Evolutionary conservation across 2,797 vertebrate species (phyloP).

Genomic region (Gymnothorax javanicus): DNA sequence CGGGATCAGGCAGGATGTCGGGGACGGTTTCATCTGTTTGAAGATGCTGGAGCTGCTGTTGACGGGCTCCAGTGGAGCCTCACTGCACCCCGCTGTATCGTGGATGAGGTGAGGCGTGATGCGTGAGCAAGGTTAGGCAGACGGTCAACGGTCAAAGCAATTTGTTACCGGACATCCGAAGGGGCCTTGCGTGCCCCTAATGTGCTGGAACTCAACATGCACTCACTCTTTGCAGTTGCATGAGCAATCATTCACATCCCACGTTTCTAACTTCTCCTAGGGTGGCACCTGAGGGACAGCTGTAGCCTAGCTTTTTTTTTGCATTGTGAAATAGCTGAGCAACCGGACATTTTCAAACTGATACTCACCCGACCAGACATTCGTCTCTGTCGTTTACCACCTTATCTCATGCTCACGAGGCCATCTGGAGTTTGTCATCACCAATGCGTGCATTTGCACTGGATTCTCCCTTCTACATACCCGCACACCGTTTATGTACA

Average conservation of each 20-base stretch:
- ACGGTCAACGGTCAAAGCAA: conserved; percentile 27
- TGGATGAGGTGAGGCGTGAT: conserved; percentile 46
- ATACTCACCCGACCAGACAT: not conserved
- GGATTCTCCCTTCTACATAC: not conserved
- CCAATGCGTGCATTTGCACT: conserved; percentile 5
- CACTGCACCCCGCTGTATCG: conserved; percentile 41
- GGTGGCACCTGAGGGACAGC: too few species aligned
- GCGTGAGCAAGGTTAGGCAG: conserved; percentile 40
- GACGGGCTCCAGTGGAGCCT: conserved; percentile 40
- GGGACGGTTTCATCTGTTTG: conserved; percentile 59
- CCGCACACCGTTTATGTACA: conserved; percentile 13
- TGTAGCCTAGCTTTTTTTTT: not conserved
- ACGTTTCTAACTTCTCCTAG: not conserved
- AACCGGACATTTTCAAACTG: not conserved
- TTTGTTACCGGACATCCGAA: not conserved
- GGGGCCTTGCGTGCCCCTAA: not conserved
- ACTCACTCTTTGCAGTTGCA: not conserved
- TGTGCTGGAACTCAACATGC: not conserved
- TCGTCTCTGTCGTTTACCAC: not conserved
- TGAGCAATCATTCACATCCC: not conserved
- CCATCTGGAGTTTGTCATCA: conserved; percentile 29
- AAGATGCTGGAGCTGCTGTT: conserved; percentile 63
- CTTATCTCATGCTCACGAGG: conserved; percentile 8
- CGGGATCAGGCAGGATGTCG: conserved; percentile 53
- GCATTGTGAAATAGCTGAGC: not conserved